These are phyloP conservation scores for Brevimyrus niger DNA, from an alignment of 2,113 vertebrate genomes.

Conservation along the genomic window DNA sequence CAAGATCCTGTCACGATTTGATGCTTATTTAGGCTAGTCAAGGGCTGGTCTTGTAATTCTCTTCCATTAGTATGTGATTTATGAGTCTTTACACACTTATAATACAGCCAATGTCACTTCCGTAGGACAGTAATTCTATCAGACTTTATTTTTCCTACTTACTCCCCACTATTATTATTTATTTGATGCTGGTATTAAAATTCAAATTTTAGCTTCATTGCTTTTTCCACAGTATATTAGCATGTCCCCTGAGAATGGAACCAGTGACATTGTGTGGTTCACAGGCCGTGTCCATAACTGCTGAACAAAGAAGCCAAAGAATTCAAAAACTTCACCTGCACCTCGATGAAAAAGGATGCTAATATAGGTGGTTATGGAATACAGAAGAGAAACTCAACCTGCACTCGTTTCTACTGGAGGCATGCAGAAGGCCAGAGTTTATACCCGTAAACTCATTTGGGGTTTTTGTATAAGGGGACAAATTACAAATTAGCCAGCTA, in stretches of 20 bases:
- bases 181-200: not conserved
- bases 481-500: not conserved
- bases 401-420: not conserved
- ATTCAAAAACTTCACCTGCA: not conserved
- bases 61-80: not conserved
- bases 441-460: not conserved
- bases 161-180: not conserved
- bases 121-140: not conserved
- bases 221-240: not conserved
- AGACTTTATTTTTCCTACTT: not conserved
- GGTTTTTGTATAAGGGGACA: not conserved
- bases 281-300: not conserved
- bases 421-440: not conserved
- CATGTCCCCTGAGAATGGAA: not conserved
- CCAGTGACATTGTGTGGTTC: not conserved
- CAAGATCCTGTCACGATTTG: not conserved
- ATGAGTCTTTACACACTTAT: not conserved
- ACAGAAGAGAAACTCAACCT: not conserved
- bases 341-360: not conserved
- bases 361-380: not conserved
- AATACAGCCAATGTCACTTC: not conserved
- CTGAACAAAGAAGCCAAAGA: not conserved
- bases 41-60: not conserved
- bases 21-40: not conserved
- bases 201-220: not conserved